Conservation (phyloP, 2,113 vertebrate genomes). For the western clawed frog (Xenopus tropicalis) region DNA sequence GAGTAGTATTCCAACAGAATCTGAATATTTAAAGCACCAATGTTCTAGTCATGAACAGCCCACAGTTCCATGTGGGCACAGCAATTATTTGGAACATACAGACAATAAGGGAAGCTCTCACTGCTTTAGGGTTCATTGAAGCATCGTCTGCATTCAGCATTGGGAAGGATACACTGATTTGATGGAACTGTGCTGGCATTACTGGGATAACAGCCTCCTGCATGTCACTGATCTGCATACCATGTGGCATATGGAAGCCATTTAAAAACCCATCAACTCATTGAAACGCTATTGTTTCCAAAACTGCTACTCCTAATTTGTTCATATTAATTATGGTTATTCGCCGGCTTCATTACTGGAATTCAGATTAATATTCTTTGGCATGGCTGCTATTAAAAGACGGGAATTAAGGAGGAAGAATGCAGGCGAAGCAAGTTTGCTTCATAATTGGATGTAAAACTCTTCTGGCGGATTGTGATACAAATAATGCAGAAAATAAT, state of each 20-base stretch:
- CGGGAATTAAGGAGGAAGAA: conserved; percentile 23
- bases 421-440: conserved; percentile 4
- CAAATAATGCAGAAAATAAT: conserved; percentile 11
- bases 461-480: conserved; percentile 38
- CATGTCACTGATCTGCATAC: conserved; percentile 21
- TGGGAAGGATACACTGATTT: conserved; percentile 27
- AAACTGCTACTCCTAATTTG: conserved; percentile 18
- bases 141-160: conserved; percentile 29
- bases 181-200: conserved; percentile 30
- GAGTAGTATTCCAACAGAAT: too few relatives aligned
- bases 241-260: conserved; percentile 29
- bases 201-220: background rate
- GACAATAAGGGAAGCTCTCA: conserved; percentile 26
- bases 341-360: conserved; percentile 20
- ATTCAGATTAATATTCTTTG: conserved; percentile 6
- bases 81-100: conserved; percentile 15
- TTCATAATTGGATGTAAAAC: conserved; percentile 20
- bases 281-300: conserved; percentile 19
- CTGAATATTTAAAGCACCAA: background rate
- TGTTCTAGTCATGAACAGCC: conserved; percentile 17
- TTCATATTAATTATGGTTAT: conserved; percentile 32
- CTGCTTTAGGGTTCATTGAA: conserved; percentile 18
- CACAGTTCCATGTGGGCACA: conserved; percentile 12
- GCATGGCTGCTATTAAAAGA: too few relatives aligned
- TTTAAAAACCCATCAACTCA: conserved; percentile 24